Evolutionary conservation across 2,888 invertebrate species (phyloP).

Genomic region (Drosophila anceps): DNA sequence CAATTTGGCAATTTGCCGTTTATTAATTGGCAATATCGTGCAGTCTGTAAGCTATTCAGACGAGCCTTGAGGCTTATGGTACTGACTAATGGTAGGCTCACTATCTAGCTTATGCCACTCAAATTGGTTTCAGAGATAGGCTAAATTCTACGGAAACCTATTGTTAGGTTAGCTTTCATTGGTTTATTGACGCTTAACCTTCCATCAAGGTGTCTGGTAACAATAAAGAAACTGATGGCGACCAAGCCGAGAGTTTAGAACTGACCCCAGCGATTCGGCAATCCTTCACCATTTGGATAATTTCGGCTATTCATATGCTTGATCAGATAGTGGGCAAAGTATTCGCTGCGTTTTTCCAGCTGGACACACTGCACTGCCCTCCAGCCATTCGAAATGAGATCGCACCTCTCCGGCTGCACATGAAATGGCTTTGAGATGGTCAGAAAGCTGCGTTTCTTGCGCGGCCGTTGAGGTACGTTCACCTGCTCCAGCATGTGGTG

Average conservation of each 20-base stretch:
- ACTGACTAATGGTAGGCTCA: background rate
- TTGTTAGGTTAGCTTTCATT: background rate
- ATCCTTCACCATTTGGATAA: constrained; percentile 70
- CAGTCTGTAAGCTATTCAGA: constrained; percentile 30
- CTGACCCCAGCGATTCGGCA: constrained; percentile 68
- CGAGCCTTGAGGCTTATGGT: constrained; percentile 21
- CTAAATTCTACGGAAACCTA: background rate
- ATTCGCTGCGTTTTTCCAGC: constrained; percentile 55
- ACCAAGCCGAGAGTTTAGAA: constrained; percentile 38
- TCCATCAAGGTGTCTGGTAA: background rate
- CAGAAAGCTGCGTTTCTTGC: constrained; percentile 67
- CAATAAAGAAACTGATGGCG: background rate
- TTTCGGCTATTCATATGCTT: constrained; percentile 68
- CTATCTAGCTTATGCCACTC: background rate
- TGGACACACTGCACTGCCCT: constrained; percentile 43
- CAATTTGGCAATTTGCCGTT: constrained; percentile 66
- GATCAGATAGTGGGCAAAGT: constrained; percentile 65
- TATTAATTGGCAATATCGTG: constrained; percentile 79
- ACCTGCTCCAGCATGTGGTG: constrained; percentile 38
- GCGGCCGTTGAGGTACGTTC: constrained; percentile 44
- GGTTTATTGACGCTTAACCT: constrained; percentile 21
- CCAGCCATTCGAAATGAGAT: constrained; percentile 53
- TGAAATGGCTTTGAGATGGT: constrained; percentile 54
- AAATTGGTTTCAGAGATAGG: background rate
- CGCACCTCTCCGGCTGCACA: constrained; percentile 49